phyloP scores from a whole-genome alignment of 2,113 vertebrate species.

The Grus americana region DNA sequence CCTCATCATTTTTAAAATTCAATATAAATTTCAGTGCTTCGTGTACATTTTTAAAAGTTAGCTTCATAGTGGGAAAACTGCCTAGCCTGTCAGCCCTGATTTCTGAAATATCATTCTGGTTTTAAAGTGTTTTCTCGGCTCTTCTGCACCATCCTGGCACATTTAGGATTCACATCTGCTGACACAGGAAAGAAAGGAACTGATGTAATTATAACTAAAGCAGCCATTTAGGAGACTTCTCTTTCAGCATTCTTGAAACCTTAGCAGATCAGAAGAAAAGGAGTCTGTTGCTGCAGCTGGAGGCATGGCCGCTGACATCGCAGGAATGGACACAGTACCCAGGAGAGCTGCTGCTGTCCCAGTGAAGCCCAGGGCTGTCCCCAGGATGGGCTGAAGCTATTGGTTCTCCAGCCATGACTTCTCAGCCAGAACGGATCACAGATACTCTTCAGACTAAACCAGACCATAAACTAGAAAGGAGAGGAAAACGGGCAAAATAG shows the following conservation, averaged over 20 bases:
- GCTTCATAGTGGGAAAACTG: neutral
- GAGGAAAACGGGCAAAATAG: neutral
- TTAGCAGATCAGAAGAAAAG: conserved; percentile 10
- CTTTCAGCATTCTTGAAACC: neutral
- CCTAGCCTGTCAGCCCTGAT: neutral
- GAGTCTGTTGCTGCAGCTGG: conserved; percentile 2
- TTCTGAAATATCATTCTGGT: neutral
- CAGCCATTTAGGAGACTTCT: conserved; percentile 3
- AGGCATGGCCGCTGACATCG: neutral
- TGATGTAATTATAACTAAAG: conserved; percentile 29
- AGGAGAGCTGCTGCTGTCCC: neutral
- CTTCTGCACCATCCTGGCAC: neutral
- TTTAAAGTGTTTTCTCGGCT: conserved; percentile 26
- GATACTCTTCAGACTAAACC: neutral
- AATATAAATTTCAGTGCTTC: neutral
- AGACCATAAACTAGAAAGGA: neutral
- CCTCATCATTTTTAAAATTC: neutral
- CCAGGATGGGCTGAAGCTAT: neutral
- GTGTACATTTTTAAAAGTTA: neutral
- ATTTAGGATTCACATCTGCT: conserved; percentile 48
- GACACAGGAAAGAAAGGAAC: conserved; percentile 3
- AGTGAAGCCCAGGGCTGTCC: neutral
- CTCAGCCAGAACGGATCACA: neutral
- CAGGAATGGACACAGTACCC: neutral
- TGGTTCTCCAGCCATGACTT: accelerated